Conservation (phyloP, 35 echinoderm and acorn worm species). For the Heliocidaris erythrogramma region DNA sequence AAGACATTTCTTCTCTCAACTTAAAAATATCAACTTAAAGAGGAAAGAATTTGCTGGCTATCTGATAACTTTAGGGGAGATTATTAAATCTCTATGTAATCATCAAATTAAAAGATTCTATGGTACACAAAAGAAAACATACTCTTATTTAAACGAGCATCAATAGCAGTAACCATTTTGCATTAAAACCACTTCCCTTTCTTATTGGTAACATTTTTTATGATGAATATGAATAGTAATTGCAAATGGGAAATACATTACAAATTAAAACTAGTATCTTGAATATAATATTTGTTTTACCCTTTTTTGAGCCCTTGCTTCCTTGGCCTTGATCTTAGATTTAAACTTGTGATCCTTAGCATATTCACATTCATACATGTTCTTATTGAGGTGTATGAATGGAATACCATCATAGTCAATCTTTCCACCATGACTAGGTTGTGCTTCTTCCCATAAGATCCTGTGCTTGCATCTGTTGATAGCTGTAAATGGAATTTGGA, state of each 20-base stretch:
- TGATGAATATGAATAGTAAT: no score
- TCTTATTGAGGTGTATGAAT: slow-evolving; percentile 38
- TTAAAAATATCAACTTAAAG: no score
- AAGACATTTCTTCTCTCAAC: no score
- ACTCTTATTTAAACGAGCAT: no score
- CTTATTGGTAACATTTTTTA: no score
- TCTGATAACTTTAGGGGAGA: no score
- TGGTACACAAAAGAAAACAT: no score
- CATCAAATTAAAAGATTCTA: no score
- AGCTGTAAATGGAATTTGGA: background rate
- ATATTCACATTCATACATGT: slow-evolving; percentile 38
- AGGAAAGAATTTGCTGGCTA: no score
- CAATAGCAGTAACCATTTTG: no score
- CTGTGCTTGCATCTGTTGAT: slow-evolving; percentile 30
- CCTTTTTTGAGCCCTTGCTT: slow-evolving; percentile 21
- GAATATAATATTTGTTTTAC: background rate
- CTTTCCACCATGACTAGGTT: slow-evolving; percentile 20
- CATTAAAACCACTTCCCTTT: no score
- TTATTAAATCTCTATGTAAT: no score
- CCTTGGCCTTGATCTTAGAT: background rate
- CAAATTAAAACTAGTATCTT: background rate
- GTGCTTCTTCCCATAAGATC: slow-evolving; percentile 31
- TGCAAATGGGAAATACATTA: background rate
- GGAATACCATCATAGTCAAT: slow-evolving; percentile 22
- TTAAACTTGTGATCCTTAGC: slow-evolving; percentile 34